phyloP scores from a whole-genome alignment of 2,113 vertebrate genomes.

The Potamarius usumacintae region DNA sequence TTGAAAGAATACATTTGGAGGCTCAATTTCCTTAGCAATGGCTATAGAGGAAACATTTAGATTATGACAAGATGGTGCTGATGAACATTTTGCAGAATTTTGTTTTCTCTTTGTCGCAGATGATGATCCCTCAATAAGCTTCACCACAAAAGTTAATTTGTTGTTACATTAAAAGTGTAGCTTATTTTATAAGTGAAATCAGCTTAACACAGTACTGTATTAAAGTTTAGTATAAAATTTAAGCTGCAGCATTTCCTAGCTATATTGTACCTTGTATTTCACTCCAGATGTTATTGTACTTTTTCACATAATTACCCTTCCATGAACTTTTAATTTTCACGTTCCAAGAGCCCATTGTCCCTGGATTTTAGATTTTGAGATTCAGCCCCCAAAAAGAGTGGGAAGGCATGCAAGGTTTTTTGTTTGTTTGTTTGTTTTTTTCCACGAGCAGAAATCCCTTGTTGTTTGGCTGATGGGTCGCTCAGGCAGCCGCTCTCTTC shows the following conservation, averaged over 20 bases:
- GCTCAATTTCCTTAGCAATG: neutral
- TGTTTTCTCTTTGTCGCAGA: neutral
- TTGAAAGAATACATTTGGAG: slow-evolving; percentile 12
- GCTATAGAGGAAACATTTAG: slow-evolving; percentile 43
- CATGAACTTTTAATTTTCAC: slow-evolving; percentile 23
- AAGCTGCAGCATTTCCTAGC: neutral
- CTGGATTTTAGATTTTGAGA: slow-evolving; percentile 49
- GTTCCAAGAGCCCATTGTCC: neutral
- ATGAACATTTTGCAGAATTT: neutral
- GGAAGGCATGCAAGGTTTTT: slow-evolving; percentile 35
- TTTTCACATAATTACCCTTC: neutral
- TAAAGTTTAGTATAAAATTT: neutral
- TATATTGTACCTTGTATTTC: neutral
- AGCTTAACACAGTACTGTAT: neutral
- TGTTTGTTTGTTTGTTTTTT: neutral
- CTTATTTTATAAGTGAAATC: neutral
- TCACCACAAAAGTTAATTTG: neutral
- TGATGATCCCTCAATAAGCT: neutral
- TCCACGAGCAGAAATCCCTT: slow-evolving; percentile 50
- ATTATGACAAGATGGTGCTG: slow-evolving; percentile 18
- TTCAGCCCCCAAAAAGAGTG: slow-evolving; percentile 16
- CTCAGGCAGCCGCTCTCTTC: slow-evolving; percentile 55
- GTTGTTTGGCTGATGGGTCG: slow-evolving; percentile 50
- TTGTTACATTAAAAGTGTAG: neutral
- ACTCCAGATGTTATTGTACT: slow-evolving; percentile 33